Conservation (phyloP, 2,888 invertebrate genomes). For the Sphaerophoria taeniata region DNA sequence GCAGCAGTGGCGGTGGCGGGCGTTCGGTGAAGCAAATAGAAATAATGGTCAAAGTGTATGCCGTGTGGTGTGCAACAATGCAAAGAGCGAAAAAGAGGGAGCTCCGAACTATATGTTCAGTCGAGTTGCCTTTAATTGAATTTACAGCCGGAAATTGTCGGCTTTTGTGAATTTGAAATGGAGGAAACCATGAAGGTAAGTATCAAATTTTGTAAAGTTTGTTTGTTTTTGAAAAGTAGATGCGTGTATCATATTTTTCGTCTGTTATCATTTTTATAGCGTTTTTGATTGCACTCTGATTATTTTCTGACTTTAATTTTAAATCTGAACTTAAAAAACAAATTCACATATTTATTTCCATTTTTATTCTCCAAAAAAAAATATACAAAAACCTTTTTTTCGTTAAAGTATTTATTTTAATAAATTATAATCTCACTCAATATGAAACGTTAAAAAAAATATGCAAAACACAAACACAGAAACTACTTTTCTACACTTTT, state of each 20-base stretch:
- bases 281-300: no score
- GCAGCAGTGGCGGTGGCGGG: background rate
- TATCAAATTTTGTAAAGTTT: background rate
- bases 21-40: conserved; percentile 1
- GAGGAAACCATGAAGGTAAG: background rate
- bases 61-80: conserved; percentile 2
- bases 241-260: no score
- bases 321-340: no score
- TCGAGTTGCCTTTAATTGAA: conserved; percentile 66
- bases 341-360: no score
- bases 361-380: no score
- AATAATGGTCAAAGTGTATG: background rate
- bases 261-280: no score
- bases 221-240: background rate
- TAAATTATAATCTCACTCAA: no score
- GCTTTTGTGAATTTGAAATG: conserved; percentile 18
- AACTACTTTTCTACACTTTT: conserved; percentile 6
- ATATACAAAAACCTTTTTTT: no score
- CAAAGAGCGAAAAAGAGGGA: conserved; percentile 37
- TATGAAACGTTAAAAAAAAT: no score
- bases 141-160: conserved; percentile 66
- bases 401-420: no score
- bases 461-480: background rate
- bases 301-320: no score
- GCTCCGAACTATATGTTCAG: conserved; percentile 26